Conservation (phyloP, 2,888 invertebrate species). For the Vandiemenella viatica region DNA sequence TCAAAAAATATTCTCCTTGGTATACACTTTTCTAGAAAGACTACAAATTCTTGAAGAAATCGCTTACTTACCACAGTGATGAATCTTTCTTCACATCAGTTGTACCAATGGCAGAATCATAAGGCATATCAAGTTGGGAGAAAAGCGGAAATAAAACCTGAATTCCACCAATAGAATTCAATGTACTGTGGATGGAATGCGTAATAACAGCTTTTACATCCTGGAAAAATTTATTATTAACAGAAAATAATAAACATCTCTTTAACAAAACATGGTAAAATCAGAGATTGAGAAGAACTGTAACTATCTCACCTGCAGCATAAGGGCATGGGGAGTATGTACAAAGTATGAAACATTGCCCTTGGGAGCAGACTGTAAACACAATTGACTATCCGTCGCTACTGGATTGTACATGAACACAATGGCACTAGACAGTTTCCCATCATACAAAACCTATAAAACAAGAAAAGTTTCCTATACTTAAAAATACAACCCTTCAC, state of each 20-base stretch:
- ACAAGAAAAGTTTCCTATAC: too few relatives aligned
- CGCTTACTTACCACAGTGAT: constrained; percentile 76
- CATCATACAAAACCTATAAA: constrained; percentile 90
- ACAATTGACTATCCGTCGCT: constrained; percentile 96
- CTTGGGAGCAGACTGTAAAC: constrained; percentile 95
- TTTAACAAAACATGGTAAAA: neutral
- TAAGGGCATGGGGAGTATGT: constrained; percentile 97
- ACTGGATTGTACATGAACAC: constrained; percentile 99
- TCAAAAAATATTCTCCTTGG: too few relatives aligned
- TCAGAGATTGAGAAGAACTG: neutral
- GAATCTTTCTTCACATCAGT: constrained; percentile 75
- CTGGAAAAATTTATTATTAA: constrained; percentile 33
- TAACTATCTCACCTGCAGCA: constrained; percentile 66
- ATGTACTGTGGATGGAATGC: constrained; percentile 95
- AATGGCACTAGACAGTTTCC: constrained; percentile 88
- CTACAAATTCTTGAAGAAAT: too few relatives aligned
- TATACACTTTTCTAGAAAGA: too few relatives aligned
- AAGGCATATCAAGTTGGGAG: constrained; percentile 89
- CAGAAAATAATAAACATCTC: neutral
- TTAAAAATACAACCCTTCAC: too few relatives aligned
- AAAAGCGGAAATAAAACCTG: constrained; percentile 96
- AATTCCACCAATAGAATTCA: constrained; percentile 97
- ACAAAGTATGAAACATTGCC: constrained; percentile 96
- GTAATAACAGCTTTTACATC: constrained; percentile 99
- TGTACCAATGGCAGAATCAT: constrained; percentile 53